Evolutionary conservation across 2,888 invertebrate species (phyloP).

Genomic region (Temnothorax rugatulus): DNA sequence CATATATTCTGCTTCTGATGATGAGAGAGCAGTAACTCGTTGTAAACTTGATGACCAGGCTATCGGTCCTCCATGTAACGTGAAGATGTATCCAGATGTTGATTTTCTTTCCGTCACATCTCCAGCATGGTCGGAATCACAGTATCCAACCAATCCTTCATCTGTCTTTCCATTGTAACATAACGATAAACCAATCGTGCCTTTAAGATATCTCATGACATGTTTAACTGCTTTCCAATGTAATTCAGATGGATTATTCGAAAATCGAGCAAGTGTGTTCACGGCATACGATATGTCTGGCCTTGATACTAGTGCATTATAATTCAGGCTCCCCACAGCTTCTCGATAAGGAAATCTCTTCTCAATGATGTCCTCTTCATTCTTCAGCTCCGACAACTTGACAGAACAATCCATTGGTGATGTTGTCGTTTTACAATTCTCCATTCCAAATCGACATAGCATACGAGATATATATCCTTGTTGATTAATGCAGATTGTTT

Average conservation of each 20-base stretch:
- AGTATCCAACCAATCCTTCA: not conserved
- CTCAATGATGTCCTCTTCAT: not conserved
- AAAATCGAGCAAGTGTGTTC: conserved; percentile 10
- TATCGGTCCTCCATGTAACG: conserved; percentile 3
- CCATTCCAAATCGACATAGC: conserved; percentile 23
- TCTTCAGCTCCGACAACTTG: not conserved
- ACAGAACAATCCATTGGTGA: conserved; percentile 19
- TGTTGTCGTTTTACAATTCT: not conserved
- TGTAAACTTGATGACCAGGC: conserved; percentile 35
- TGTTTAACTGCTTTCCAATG: conserved; percentile 16
- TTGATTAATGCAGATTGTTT: not conserved
- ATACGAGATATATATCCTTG: conserved; percentile 20
- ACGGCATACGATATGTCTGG: conserved; percentile 19
- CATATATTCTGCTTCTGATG: conserved; percentile 28
- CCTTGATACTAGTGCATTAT: conserved; percentile 4
- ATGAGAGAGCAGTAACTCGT: not conserved
- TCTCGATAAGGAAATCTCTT: conserved; percentile 24
- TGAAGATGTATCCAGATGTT: conserved; percentile 28
- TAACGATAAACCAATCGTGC: not conserved
- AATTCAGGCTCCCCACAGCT: not conserved
- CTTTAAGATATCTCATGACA: conserved; percentile 11
- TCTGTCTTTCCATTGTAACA: not conserved
- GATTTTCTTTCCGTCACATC: not conserved
- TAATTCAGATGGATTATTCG: not conserved
- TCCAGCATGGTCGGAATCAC: conserved; percentile 31